Base-by-base conservation (phyloP, 2,113 vertebrate species). In the Pholis gunnellus region DNA sequence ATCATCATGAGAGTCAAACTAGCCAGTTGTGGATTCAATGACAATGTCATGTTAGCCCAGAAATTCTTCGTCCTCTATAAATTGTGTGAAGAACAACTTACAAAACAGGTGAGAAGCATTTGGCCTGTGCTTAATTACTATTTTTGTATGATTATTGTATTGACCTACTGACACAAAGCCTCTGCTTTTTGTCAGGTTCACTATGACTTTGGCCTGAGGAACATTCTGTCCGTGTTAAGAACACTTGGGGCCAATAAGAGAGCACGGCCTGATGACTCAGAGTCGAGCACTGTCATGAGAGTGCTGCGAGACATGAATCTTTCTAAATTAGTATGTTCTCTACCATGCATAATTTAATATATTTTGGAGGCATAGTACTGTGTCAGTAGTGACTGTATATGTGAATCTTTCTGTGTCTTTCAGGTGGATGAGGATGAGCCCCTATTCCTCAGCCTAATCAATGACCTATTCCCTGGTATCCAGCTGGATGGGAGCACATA, bases 381-480 rank as follows among this genome's bases (percentile, higher is more conserved):
- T 63, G 36, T 72, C 9, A 13, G 36, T 13, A 36, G 1, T 27
- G n/a, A 18, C 11, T 48, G 1, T 74, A 10, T 50, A 63, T 38
- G n/a, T 38, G 11, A 52, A 71, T 63, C n/a, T 25, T 20, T 61
- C 15, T 68, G 66, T 92, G 57, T 91, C 29, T 78, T 78, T 75
- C 73, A 98, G 97, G 97, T 98, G 89, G 97, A 97, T 91, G 97
- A 98, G 82, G 97, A 98, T 77, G 97, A 97, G 71, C 96, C 97
- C 0, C 95, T 98, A 77, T 98, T 98, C 89, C 80, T 97, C 76
- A 97, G 97, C 93, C 88, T 98, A 81, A 97, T 97, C 87, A 95
- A 96, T 84, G 97, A 97, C 76, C 92, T 98, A 25, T 98, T 98
- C 86, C 97, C 97, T 79, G 96, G 96, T 72, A 96, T 96, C 82